Evolutionary conservation across 2,797 vertebrate species (phyloP).

Genomic region (Margarornis squamiger): DNA sequence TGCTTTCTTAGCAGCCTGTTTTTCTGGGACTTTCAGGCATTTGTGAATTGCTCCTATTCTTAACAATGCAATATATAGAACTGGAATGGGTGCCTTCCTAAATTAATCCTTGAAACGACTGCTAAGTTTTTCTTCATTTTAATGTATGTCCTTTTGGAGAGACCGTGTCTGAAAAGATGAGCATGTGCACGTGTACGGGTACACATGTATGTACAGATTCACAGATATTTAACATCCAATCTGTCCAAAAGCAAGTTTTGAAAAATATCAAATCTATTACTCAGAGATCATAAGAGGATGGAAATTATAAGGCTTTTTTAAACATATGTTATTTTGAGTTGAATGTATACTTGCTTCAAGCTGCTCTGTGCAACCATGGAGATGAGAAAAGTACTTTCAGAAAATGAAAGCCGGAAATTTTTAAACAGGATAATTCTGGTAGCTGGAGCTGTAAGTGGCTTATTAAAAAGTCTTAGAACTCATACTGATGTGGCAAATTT

Average conservation of each 20-base stretch:
- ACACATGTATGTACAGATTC: neutral
- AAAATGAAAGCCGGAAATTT: neutral
- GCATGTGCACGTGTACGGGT: neutral
- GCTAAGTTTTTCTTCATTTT: neutral
- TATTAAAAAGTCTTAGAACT: constrained; percentile 13
- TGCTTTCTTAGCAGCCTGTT: neutral
- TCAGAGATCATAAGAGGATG: constrained; percentile 5
- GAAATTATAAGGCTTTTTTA: neutral
- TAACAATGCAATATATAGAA: constrained; percentile 5
- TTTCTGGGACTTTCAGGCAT: neutral
- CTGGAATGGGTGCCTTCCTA: neutral
- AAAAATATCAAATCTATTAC: constrained; percentile 43
- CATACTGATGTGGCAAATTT: neutral
- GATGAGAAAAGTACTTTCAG: constrained; percentile 8
- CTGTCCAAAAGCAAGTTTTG: neutral
- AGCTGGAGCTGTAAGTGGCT: neutral
- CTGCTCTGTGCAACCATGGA: constrained; percentile 7
- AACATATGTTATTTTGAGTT: constrained; percentile 41
- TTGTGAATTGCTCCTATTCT: constrained; percentile 14
- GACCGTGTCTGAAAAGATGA: neutral
- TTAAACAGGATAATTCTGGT: constrained; percentile 10
- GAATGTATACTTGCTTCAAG: constrained; percentile 20
- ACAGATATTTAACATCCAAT: neutral
- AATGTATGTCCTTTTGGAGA: neutral
- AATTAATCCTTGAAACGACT: constrained; percentile 3